Evolutionary conservation across 2,797 vertebrate genomes (phyloP), one percentile per base, ranked within the genome.

Genomic region (Gadopsis marmoratus): DNA sequence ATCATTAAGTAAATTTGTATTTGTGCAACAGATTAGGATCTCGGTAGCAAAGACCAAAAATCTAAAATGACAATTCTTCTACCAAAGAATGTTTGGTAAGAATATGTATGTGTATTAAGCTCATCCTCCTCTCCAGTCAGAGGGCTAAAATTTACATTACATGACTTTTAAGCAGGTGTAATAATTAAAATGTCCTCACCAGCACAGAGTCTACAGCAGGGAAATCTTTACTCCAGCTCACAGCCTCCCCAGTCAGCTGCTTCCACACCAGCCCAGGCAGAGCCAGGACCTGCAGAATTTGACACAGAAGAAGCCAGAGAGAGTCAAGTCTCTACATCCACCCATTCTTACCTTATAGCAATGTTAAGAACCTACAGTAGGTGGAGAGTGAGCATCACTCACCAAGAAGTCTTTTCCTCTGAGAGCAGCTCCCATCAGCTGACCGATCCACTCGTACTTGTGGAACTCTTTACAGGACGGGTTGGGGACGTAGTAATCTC

Each of bases 181-280:
- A 35, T 50, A 0, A 37, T 69, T 7, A 77, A 6, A 60, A 85
- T 26, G 55, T 82, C 43, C 96, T 98, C 86, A 99, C 98, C 95
- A 99, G 94, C 62, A 99, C 96, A 0, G 98, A 98, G 91, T 99
- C 98, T 31, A 99, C 97, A 1, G 98, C 97, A 2, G 96, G 97
- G 84, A 99, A 99, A 77, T 99, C 98, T 93, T 98, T 99, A 81
- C 53, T 96, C 98, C 98, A 99, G 95, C 96, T 98, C 83, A 99
- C 94, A 1, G 96, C 92, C 88, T 99, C 98, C n/a, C 97, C 97
- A 10, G 96, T 98, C 65, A 99, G 95, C 86, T 98, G 97, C 85
- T 99, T 99, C 98, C 98, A 99, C 85, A 99, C 97, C 0, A 99
- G 93, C 51, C 98, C 98, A 2, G 98, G 98, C 65, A 99, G 94